A percentile compares a stretch with the other conserved stretches of the same genome.
These are phyloP conservation scores for Chauna torquata DNA, from an alignment of 2,113 vertebrate genomes.

Conservation along the genomic window DNA sequence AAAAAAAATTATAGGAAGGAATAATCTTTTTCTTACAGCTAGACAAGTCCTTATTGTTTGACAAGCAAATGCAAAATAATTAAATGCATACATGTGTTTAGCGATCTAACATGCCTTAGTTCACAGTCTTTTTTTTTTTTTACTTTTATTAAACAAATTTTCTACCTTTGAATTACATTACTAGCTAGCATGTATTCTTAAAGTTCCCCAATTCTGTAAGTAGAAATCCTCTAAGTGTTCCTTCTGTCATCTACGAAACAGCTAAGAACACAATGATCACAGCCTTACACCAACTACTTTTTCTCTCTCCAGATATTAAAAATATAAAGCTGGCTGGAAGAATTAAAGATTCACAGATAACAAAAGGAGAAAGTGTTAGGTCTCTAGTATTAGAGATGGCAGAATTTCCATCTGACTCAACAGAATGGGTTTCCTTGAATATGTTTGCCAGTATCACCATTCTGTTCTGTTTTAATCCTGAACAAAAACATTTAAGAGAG, in stretches of 20 bases:
- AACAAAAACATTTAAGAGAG: not conserved
- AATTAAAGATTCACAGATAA: not conserved
- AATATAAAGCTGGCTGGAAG: not conserved
- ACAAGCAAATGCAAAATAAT: not conserved
- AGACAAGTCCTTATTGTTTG: not conserved
- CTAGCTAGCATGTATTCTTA: not conserved
- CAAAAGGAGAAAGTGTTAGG: not conserved
- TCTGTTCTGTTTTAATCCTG: not conserved
- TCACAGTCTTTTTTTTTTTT: not conserved
- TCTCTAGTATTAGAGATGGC: not conserved
- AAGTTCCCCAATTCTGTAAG: not conserved
- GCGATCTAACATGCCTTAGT: not conserved
- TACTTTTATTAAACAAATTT: not conserved
- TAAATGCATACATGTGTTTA: not conserved
- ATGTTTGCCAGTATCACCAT: not conserved
- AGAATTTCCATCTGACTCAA: not conserved
- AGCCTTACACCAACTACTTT: not conserved
- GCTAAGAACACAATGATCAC: not conserved
- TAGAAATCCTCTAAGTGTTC: not conserved
- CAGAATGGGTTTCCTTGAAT: not conserved
- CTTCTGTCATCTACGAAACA: not conserved
- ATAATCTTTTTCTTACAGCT: too few species aligned
- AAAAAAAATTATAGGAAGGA: not conserved
- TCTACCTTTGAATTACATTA: not conserved
- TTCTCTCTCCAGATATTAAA: not conserved